phyloP scores from a whole-genome alignment of 2,113 vertebrate species.

The Oceanodroma tethys region DNA sequence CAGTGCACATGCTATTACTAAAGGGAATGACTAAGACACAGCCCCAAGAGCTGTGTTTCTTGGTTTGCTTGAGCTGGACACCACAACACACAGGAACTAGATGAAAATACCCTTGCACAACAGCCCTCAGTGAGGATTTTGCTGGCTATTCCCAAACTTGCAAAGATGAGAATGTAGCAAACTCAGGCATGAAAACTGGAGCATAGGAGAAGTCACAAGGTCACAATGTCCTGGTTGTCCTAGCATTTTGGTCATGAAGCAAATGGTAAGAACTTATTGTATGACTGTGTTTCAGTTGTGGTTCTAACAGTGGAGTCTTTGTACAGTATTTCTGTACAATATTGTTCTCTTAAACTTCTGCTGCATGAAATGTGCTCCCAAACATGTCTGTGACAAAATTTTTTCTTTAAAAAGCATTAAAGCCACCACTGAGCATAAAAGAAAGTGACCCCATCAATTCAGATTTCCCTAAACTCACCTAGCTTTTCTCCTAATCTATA shows the following conservation, averaged over 20 bases:
- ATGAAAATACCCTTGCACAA: not conserved
- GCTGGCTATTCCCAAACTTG: not conserved
- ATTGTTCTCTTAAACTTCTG: not conserved
- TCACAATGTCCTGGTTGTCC: not conserved
- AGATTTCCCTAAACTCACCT: not conserved
- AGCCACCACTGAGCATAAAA: not conserved
- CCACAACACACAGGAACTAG: not conserved
- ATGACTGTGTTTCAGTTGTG: not conserved
- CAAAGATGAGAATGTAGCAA: not conserved
- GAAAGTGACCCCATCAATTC: not conserved
- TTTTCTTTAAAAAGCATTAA: not conserved
- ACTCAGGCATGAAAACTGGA: not conserved
- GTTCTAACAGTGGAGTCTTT: not conserved
- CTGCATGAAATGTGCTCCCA: not conserved
- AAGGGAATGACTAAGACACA: not conserved
- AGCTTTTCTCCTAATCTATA: not conserved
- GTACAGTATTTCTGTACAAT: not conserved
- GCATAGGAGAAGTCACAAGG: not conserved
- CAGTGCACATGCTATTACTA: not conserved
- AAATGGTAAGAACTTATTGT: not conserved
- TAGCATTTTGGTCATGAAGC: not conserved
- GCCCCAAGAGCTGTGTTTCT: not conserved
- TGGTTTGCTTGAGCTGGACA: not conserved
- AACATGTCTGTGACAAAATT: accelerated
- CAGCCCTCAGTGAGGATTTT: not conserved